Evolutionary conservation across 2,888 invertebrate genomes (phyloP).

Genomic region (Caenorhabditis panamensis): DNA sequence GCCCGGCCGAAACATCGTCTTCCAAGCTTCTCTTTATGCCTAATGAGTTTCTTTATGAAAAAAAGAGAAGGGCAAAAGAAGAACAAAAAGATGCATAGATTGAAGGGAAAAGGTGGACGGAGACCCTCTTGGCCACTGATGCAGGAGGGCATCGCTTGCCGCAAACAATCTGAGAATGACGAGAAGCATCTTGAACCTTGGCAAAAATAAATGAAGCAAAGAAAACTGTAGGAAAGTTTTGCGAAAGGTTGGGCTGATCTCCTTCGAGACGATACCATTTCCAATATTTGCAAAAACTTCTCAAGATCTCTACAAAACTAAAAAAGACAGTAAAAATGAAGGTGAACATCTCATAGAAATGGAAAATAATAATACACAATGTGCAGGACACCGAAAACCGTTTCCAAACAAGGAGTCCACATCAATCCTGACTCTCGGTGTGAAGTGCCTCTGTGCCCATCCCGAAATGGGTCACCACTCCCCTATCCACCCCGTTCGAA

Average conservation of each 20-base stretch:
- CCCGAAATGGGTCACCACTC: conserved; percentile 45
- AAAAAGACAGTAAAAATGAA: too few species aligned
- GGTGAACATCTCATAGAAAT: not conserved
- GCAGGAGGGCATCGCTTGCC: too few species aligned
- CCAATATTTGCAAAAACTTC: too few species aligned
- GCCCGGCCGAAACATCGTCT: conserved; percentile 22
- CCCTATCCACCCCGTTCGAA: conserved; percentile 4
- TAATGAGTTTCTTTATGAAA: conserved; percentile 32
- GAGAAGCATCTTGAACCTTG: too few species aligned
- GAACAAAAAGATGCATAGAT: conserved; percentile 11
- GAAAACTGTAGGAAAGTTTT: too few species aligned
- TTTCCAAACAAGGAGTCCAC: conserved; percentile 16
- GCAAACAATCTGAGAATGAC: too few species aligned
- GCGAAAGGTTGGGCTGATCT: too few species aligned
- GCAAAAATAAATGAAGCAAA: too few species aligned
- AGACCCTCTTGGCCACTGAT: too few species aligned
- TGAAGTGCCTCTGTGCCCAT: conserved; percentile 54
- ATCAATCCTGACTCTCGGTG: conserved; percentile 38
- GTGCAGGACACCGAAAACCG: not conserved
- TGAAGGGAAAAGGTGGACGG: not conserved
- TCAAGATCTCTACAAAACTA: too few species aligned
- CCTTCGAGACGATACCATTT: too few species aligned
- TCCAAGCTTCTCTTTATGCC: conserved; percentile 39
- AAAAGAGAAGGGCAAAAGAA: conserved; percentile 21
- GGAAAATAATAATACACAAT: conserved; percentile 4